These are phyloP conservation scores for Protobothrops flavoviridis DNA, from an alignment of 2,113 vertebrate genomes.

Conservation along the genomic window DNA sequence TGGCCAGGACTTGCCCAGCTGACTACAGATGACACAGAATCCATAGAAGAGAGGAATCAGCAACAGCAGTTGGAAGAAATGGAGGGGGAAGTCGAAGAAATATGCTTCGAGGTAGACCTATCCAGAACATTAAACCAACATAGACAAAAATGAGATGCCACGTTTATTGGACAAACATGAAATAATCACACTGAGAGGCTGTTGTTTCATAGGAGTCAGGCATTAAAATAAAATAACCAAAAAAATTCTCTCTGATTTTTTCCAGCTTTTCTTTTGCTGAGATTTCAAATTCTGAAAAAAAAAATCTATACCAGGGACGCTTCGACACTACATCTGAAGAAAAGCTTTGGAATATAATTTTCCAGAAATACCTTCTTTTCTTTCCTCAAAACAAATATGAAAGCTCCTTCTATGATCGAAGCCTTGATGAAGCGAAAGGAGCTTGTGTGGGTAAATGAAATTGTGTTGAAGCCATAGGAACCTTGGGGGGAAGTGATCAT, in stretches of 20 bases:
- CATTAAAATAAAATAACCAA: too few relatives aligned
- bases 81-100: too few relatives aligned
- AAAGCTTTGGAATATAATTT: not conserved
- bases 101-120: not conserved
- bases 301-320: not conserved
- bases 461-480: too few relatives aligned
- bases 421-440: not conserved
- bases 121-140: not conserved
- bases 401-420: not conserved
- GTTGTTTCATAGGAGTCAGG: not conserved
- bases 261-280: not conserved
- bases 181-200: not conserved
- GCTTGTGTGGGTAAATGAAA: not conserved
- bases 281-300: not conserved
- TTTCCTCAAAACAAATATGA: not conserved
- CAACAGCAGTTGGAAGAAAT: too few relatives aligned
- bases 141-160: not conserved
- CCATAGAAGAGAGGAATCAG: too few relatives aligned
- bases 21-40: too few relatives aligned
- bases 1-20: too few relatives aligned
- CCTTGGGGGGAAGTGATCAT: too few relatives aligned
- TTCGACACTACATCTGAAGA: not conserved
- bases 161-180: not conserved
- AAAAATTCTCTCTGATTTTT: not conserved
- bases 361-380: not conserved